Conservation (phyloP, 2,888 invertebrate genomes). For the Patella pellucida region DNA sequence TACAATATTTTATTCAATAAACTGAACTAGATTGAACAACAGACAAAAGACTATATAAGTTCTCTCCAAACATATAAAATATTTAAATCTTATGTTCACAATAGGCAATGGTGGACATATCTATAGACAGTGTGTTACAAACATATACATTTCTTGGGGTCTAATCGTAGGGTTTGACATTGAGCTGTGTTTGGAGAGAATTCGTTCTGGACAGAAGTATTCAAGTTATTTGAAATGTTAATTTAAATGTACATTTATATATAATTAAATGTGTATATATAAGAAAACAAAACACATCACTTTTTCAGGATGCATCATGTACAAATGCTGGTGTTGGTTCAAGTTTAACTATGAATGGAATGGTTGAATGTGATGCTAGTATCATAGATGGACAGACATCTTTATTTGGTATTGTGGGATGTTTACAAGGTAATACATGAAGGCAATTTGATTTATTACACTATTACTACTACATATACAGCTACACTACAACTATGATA, state of each 20-base stretch:
- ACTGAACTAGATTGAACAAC: too few relatives aligned
- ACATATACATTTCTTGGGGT: too few relatives aligned
- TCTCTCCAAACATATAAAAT: too few relatives aligned
- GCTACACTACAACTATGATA: too few relatives aligned
- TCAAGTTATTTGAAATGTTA: neutral
- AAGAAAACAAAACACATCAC: neutral
- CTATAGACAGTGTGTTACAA: too few relatives aligned
- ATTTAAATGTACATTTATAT: neutral
- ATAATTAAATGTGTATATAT: neutral
- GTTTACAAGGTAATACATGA: constrained; percentile 76
- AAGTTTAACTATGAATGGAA: constrained; percentile 88
- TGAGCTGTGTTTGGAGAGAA: neutral
- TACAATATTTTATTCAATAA: too few relatives aligned
- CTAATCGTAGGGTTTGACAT: too few relatives aligned
- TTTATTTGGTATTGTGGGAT: constrained; percentile 87
- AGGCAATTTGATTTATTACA: constrained; percentile 13
- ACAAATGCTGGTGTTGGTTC: constrained; percentile 96
- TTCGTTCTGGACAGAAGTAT: neutral
- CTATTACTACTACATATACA: too few relatives aligned
- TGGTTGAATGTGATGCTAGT: constrained; percentile 96
- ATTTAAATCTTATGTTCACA: too few relatives aligned
- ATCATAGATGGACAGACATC: constrained; percentile 91
- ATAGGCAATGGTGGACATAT: too few relatives aligned
- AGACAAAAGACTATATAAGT: too few relatives aligned
- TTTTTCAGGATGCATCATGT: constrained; percentile 79